Percentiles rank a stretch among this genome's conserved stretches.
phyloP scores from a whole-genome alignment of 1,140 invertebrate genomes.

The Drosophila quadrilineata region DNA sequence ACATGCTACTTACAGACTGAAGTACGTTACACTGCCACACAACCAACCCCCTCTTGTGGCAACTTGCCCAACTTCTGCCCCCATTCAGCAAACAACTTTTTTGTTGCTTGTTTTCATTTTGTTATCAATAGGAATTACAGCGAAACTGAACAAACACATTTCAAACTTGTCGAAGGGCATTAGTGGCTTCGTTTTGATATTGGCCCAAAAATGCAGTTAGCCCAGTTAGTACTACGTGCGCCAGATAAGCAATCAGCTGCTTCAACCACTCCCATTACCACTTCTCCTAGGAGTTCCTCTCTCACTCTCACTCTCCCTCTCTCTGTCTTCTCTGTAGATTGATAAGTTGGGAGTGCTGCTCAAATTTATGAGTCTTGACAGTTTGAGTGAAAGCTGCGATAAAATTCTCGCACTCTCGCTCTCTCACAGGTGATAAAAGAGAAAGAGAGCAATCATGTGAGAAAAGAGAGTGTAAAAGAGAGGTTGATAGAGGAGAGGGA shows the following conservation, averaged over 20 bases:
- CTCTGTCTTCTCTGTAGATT: slow-evolving; percentile 3
- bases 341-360: slow-evolving; percentile 47
- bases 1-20: slow-evolving; percentile 47
- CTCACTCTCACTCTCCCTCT: no score
- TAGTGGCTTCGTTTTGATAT: slow-evolving; percentile 39
- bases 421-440: no score
- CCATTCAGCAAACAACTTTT: not conserved
- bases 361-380: slow-evolving; percentile 58
- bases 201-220: not conserved
- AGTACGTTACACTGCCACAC: not conserved
- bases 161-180: slow-evolving; percentile 60
- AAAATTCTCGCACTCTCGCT: no score
- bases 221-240: not conserved
- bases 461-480: no score
- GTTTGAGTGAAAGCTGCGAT: slow-evolving; percentile 25
- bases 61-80: not conserved
- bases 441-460: not conserved
- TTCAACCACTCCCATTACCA: no score
- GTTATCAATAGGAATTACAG: slow-evolving; percentile 57
- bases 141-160: slow-evolving; percentile 61
- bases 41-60: not conserved
- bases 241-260: slow-evolving; percentile 54
- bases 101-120: slow-evolving; percentile 3
- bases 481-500: slow-evolving; percentile 5
- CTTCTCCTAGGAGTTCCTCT: no score